Evolutionary conservation across 2,113 vertebrate species (phyloP), one percentile per base, ranked within the genome.

Genomic region (Cinclus cinclus): DNA sequence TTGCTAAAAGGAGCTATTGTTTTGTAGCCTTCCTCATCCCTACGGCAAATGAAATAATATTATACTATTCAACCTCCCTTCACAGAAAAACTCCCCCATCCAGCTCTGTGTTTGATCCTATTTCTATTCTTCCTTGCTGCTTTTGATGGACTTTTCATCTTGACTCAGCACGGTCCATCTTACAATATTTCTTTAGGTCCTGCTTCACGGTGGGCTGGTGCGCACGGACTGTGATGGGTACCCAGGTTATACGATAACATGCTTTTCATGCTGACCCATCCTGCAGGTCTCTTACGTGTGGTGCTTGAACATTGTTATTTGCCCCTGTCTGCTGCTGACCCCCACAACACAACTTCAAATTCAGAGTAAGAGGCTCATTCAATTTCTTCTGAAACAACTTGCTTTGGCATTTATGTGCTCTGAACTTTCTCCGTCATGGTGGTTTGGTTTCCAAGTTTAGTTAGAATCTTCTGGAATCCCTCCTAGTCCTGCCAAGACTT

Each of bases 401-500:
- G 49, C 87, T 77, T 47, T 82, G 83, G 59, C 62, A 33, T 81
- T 64, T 79, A 50, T n/a, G 58, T 33, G 41, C 1, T 0, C 63
- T 90, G 91, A 91, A 88, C 87, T 91, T 91, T 91, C 84, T 95
- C 91, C 1, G 6, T 93, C 90, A 87, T 60, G 82, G 87, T 87
- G 70, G 77, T 80, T 88, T 79, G 79, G 75, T 82, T 87, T 94
- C 90, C 11, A 14, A 67, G 67, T 87, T 94, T 53, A 88, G 53
- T 85, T 93, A 90, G 91, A 94, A 96, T 67, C n/a, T 95, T 94
- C 94, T 97, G 88, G 93, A 93, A 64, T 77, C 62, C 82, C 55
- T 96, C 62, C 78, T 77, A 94, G 65, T 91, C 62, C 77, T 80
- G 79, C 78, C 13, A 44, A 87, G 87, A 86, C 49, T 90, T 89